phyloP scores from a whole-genome alignment of 2,888 invertebrate species.

The Hecatera dysodea region DNA sequence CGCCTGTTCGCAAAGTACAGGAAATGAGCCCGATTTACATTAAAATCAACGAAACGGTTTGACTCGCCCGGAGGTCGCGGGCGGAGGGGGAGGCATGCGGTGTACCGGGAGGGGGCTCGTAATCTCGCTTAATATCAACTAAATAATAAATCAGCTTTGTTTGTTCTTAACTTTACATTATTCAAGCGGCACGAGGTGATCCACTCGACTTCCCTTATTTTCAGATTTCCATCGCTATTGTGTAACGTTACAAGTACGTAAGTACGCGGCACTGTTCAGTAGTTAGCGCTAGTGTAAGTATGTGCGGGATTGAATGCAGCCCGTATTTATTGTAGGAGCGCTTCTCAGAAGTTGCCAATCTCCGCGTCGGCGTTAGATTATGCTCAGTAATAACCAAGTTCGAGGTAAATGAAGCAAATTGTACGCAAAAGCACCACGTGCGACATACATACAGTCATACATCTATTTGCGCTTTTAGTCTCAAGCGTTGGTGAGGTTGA shows the following conservation, averaged over 20 bases:
- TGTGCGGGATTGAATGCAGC: background rate
- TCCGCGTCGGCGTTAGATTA: background rate
- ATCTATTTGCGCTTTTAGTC: background rate
- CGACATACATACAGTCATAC: background rate
- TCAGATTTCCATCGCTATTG: background rate
- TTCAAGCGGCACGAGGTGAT: constrained; percentile 21
- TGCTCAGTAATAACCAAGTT: background rate
- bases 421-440: background rate
- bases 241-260: background rate
- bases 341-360: constrained; percentile 14
- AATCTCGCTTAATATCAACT: constrained; percentile 68
- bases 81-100: background rate
- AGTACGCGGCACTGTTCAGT: too few species aligned
- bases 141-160: constrained; percentile 73
- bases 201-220: background rate
- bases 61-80: constrained; percentile 36
- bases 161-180: constrained; percentile 43
- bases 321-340: constrained; percentile 9
- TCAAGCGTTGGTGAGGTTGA: too few species aligned
- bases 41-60: constrained; percentile 57
- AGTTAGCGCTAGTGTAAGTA: background rate
- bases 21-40: constrained; percentile 64
- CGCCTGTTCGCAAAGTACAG: constrained; percentile 59
- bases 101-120: constrained; percentile 19
- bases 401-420: background rate